Percentiles rank a stretch among this genome's conserved stretches.
Conservation (phyloP, 2,113 vertebrate species). For the Fulmarus glacialis region DNA sequence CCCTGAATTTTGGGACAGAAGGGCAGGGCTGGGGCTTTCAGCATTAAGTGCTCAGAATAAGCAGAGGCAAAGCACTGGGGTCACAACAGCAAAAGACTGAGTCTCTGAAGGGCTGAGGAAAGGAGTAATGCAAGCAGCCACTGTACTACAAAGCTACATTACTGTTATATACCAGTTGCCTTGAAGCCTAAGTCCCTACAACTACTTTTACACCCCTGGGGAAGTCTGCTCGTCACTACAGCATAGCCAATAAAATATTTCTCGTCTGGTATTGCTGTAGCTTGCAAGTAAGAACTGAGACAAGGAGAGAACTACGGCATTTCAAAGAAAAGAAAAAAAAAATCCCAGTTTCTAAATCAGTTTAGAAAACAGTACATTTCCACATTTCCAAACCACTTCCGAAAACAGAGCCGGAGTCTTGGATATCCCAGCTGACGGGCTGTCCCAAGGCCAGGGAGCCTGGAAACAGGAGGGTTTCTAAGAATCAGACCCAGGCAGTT, state of each 20-base stretch:
- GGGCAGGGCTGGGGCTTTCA: background rate
- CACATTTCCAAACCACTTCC: background rate
- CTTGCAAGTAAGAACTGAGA: background rate
- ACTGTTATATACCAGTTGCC: accelerated
- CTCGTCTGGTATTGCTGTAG: background rate
- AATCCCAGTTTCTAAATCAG: background rate
- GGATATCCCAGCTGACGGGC: background rate
- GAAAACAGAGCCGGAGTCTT: background rate
- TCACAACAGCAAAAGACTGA: background rate
- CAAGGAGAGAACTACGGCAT: background rate
- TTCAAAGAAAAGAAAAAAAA: background rate
- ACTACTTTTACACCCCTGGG: background rate
- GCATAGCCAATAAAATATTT: background rate
- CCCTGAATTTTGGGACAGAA: background rate
- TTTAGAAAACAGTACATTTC: background rate
- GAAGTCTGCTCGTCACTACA: background rate
- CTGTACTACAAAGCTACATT: background rate
- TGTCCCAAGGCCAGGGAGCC: background rate
- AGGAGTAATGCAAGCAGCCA: background rate
- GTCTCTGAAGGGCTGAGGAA: background rate
- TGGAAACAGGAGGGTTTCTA: background rate
- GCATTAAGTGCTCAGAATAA: accelerated
- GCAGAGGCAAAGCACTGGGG: background rate
- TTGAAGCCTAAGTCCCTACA: background rate
- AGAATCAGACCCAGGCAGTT: no score